Conservation (phyloP, 2,888 invertebrate species). For the Strigamia crassipes region DNA sequence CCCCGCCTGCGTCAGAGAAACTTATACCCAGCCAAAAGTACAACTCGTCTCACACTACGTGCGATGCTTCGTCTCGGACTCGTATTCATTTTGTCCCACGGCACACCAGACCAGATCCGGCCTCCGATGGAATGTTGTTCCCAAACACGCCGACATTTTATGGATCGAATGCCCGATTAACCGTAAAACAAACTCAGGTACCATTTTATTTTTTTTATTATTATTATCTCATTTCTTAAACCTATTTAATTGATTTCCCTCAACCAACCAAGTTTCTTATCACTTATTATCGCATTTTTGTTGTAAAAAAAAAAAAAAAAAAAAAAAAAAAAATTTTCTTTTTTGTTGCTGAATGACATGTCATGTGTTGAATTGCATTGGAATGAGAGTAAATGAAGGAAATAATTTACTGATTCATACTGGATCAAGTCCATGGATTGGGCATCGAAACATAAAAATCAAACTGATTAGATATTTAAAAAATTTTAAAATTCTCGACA, state of each 20-base stretch:
- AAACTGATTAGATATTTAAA: neutral
- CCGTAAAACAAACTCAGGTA: too few species aligned
- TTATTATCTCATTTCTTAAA: neutral
- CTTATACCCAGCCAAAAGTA: slow-evolving; percentile 1
- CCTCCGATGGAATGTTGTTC: neutral
- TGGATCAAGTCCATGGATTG: neutral
- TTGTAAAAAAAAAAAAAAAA: too few species aligned
- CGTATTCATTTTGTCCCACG: neutral
- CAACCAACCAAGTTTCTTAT: too few species aligned
- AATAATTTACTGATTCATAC: neutral
- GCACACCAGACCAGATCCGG: neutral
- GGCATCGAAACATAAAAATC: neutral
- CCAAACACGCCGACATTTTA: too few species aligned
- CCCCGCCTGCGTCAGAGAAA: slow-evolving; percentile 20
- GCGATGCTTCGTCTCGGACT: neutral
- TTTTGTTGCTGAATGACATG: neutral
- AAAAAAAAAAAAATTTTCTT: too few species aligned
- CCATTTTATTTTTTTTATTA: neutral
- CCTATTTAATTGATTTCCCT: too few species aligned
- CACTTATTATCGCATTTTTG: too few species aligned
- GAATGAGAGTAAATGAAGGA: slow-evolving; percentile 1
- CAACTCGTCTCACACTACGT: neutral
- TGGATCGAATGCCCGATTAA: neutral
- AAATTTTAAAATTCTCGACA: neutral
- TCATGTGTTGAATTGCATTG: neutral